These are phyloP conservation scores for Cardinalis cardinalis DNA, from an alignment of 2,113 vertebrate species.

Conservation along the genomic window DNA sequence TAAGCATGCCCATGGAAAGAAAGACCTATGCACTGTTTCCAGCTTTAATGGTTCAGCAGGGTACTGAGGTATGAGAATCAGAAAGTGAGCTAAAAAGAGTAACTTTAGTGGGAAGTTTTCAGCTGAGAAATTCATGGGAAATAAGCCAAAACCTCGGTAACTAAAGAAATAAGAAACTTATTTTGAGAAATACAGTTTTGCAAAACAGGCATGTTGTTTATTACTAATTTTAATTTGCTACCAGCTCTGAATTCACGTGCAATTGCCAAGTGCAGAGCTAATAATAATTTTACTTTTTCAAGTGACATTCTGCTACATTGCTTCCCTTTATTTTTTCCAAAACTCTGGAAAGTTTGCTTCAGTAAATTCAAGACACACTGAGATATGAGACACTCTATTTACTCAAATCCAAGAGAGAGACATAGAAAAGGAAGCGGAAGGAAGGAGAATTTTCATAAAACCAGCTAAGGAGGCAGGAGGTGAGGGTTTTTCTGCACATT, in stretches of 20 bases:
- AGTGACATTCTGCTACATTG: neutral
- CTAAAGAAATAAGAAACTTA: neutral
- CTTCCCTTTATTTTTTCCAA: neutral
- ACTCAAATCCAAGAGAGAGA: neutral
- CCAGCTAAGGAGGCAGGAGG: neutral
- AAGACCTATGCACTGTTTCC: neutral
- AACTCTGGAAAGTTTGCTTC: neutral
- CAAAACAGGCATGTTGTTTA: neutral
- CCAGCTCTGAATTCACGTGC: neutral
- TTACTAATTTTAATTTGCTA: neutral
- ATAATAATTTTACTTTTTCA: neutral
- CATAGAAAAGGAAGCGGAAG: neutral
- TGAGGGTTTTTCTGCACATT: neutral
- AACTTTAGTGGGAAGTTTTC: neutral
- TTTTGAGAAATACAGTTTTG: neutral
- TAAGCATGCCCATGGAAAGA: neutral
- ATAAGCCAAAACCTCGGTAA: neutral
- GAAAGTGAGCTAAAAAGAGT: neutral
- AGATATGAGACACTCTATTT: neutral
- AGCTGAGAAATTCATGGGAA: neutral
- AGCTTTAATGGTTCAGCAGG: neutral
- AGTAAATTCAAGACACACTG: neutral
- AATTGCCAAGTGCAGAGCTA: neutral
- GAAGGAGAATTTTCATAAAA: neutral
- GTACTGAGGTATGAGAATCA: neutral